Base-by-base conservation (phyloP, 1,140 invertebrate genomes). In the Nasonia giraulti region DNA sequence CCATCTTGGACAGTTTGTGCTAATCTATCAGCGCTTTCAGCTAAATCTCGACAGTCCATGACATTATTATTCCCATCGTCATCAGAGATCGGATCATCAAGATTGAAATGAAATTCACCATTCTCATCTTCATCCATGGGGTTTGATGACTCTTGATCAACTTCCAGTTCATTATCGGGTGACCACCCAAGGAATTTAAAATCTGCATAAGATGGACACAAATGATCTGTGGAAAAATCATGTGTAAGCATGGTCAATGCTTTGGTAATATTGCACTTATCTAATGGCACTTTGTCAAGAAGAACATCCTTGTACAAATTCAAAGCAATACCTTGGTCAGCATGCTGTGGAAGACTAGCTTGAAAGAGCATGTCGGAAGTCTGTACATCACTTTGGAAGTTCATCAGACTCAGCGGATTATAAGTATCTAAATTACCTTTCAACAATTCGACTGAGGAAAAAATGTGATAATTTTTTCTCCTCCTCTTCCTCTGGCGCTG, bases 391-490 rank as follows among this genome's bases (percentile, higher is more conserved):
- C 75, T 87, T 20, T 89, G 85, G 37, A 66, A 85, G 47, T 86
- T 82, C 74, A 86, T 86, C 31, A 83, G 10, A 17, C 84, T 85
- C 4, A 83, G 66, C 5, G 88, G 82, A 80, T 87, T 92, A 0
- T 86, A 88, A 0, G 91, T 87, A 11, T 94, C 91, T n/a, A 93
- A 17, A 0, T 89, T 89, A 73, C 92, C 91, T 55, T 89, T 89
- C 3, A 93, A 80, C 76, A 92, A 90, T 83, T 94, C 93, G 2
- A 90, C 90, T 14, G 92, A 92, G 2, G 69, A 31, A 23, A 90
- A 87, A 69, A 93, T 90, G 12, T 80, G 87, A 23, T 69, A 62
- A 83, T 88, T 92, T 78, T 90, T 92, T 71, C 89, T 71, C 23
- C 83, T 91, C 62, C 89, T 90, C 69, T 89, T 89, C 6, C 90